Percentiles rank a stretch among this genome's conserved stretches.
phyloP scores from a whole-genome alignment of 1,140 invertebrate species.

The Tetraneura akinire region DNA sequence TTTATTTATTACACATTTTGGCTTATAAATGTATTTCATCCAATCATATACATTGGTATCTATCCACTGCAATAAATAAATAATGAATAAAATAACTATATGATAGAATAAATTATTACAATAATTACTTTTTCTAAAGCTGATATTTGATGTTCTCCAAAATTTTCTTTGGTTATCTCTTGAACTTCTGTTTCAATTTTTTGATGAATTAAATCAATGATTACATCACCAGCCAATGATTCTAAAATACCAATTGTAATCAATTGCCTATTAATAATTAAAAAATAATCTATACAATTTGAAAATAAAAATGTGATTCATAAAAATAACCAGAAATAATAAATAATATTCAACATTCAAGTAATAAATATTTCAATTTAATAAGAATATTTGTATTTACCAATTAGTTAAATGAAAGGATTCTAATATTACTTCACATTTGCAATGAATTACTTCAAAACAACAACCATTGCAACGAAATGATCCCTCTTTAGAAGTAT shows the following conservation, averaged over 20 bases:
- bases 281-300: no score
- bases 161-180: constrained; percentile 57
- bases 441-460: constrained; percentile 70
- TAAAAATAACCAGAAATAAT: no score
- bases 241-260: constrained; percentile 77
- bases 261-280: constrained; percentile 62
- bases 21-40: constrained; percentile 74
- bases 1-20: constrained; percentile 42
- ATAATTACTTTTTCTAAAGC: constrained; percentile 31
- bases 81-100: neutral
- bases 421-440: constrained; percentile 73
- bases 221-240: constrained; percentile 74
- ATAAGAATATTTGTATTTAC: constrained; percentile 58
- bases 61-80: constrained; percentile 68
- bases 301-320: no score
- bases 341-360: neutral
- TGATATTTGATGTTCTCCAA: constrained; percentile 40
- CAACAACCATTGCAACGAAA: constrained; percentile 72
- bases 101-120: neutral
- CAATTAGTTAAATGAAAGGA: constrained; percentile 78
- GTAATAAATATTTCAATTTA: neutral
- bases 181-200: constrained; percentile 79
- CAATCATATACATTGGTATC: constrained; percentile 79
- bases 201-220: constrained; percentile 78
- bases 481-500: constrained; percentile 64